Evolutionary conservation across 2,888 invertebrate genomes (phyloP).

Genomic region (Spisula subtruncata): DNA sequence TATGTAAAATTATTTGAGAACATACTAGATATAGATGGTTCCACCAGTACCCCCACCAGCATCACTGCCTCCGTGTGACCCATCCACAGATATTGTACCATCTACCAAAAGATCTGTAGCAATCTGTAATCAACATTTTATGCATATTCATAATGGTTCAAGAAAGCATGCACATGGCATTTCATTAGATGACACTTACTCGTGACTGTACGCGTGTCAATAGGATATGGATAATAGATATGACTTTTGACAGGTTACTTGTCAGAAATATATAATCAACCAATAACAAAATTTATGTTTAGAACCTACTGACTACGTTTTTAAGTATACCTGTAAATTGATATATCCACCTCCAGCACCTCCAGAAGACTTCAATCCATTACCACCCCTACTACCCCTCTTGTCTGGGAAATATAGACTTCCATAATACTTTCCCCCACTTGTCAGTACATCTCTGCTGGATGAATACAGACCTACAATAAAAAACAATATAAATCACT

Average conservation of each 20-base stretch:
- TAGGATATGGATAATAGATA: not conserved
- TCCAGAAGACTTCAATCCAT: slow-evolving; percentile 39
- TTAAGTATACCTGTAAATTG: slow-evolving; percentile 56
- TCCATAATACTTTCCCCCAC: slow-evolving; percentile 77
- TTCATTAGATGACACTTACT: too few relatives aligned
- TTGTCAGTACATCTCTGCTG: slow-evolving; percentile 32
- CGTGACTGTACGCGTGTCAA: not conserved
- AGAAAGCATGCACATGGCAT: not conserved
- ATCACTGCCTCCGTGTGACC: slow-evolving; percentile 61
- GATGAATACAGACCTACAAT: slow-evolving; percentile 40
- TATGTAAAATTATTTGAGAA: not conserved
- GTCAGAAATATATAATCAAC: too few relatives aligned
- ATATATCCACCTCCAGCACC: slow-evolving; percentile 77
- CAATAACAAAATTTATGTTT: too few relatives aligned
- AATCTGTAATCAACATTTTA: slow-evolving; percentile 46
- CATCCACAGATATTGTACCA: slow-evolving; percentile 72
- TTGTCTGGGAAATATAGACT: slow-evolving; percentile 72
- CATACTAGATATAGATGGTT: slow-evolving; percentile 71
- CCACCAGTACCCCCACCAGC: slow-evolving; percentile 79
- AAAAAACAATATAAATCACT: not conserved
- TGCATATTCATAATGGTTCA: not conserved
- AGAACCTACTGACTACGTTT: too few relatives aligned
- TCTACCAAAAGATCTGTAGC: slow-evolving; percentile 71
- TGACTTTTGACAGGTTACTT: too few relatives aligned
- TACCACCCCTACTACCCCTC: slow-evolving; percentile 75